Conservation (phyloP, 2,888 invertebrate genomes). For the Rhagonycha fulva region DNA sequence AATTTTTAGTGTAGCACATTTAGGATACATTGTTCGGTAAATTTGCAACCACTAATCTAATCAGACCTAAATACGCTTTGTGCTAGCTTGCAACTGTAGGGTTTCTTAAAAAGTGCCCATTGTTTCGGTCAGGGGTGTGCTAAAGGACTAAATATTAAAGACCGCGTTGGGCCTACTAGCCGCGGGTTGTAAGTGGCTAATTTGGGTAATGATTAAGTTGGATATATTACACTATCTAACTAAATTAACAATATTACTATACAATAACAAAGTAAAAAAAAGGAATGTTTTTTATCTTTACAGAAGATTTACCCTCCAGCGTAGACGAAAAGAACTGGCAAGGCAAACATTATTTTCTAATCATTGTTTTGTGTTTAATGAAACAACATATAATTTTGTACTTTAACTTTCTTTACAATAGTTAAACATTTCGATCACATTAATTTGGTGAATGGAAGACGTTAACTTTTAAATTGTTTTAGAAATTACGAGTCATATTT, state of each 20-base stretch:
- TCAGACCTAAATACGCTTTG: neutral
- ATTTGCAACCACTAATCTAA: neutral
- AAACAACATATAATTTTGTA: neutral
- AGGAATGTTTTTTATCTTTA: neutral
- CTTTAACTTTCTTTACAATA: neutral
- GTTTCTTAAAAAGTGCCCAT: neutral
- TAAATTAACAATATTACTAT: neutral
- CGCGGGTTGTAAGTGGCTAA: too few relatives aligned
- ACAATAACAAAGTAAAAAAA: neutral
- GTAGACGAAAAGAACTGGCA: neutral
- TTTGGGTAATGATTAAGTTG: neutral
- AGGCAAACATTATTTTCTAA: neutral
- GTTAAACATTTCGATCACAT: neutral
- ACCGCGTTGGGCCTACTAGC: too few relatives aligned
- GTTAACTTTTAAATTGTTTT: neutral
- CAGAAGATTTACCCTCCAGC: neutral
- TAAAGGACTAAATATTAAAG: neutral
- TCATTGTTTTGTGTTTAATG: neutral
- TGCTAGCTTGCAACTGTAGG: neutral
- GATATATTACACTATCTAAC: neutral
- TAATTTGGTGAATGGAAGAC: neutral
- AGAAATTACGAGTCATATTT: neutral
- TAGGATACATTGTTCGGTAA: too few relatives aligned
- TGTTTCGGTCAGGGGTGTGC: neutral
- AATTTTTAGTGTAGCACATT: neutral